These are phyloP conservation scores for Rhynchotus rufescens DNA, from an alignment of 2,797 vertebrate genomes.

Conservation along the genomic window DNA sequence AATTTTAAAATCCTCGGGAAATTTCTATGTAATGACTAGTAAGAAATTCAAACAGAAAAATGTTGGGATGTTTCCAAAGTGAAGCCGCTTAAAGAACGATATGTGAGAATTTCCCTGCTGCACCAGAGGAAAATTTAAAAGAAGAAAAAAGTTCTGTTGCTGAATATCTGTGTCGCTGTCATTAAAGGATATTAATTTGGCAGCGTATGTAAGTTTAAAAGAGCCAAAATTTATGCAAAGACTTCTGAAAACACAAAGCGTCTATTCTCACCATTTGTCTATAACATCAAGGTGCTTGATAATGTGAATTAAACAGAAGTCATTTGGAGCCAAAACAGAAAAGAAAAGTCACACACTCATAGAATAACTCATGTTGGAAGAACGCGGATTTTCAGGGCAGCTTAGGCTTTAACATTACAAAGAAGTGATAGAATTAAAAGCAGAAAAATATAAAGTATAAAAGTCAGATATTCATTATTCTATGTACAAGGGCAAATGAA, in stretches of 20 bases:
- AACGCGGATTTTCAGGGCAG: too few relatives aligned
- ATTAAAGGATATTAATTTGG: background rate
- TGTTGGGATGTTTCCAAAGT: background rate
- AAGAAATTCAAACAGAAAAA: background rate
- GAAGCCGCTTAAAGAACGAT: background rate
- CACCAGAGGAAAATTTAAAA: background rate
- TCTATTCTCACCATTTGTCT: background rate
- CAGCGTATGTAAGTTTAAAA: background rate
- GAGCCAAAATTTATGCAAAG: background rate
- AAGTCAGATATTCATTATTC: slow-evolving; percentile 29
- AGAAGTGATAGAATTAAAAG: background rate
- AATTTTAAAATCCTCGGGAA: background rate
- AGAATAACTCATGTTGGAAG: background rate
- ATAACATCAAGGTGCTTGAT: background rate
- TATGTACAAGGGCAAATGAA: slow-evolving; percentile 59
- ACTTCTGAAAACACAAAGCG: background rate
- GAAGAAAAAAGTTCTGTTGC: background rate
- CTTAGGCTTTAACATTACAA: background rate
- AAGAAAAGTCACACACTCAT: background rate
- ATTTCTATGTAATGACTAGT: background rate
- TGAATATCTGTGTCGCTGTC: background rate
- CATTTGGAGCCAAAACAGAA: background rate
- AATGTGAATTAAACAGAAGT: background rate
- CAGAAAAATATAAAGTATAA: slow-evolving; percentile 24
- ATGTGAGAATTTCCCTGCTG: background rate